Base-by-base conservation (phyloP, 2,797 vertebrate species). In the Rhodeus uyekii region DNA sequence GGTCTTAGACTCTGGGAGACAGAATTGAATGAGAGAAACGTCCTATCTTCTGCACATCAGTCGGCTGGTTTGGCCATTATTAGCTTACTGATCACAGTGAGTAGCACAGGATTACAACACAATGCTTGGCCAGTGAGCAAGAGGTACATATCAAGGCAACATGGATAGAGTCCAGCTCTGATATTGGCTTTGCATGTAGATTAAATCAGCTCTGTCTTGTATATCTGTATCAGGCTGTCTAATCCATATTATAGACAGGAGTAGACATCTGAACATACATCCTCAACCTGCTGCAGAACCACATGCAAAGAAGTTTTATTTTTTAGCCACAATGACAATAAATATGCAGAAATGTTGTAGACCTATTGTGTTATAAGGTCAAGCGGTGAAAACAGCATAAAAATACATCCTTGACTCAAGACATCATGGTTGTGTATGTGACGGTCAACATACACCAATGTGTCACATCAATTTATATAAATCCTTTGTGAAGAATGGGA, bases 61-160 rank as follows among this genome's bases (percentile, higher is more conserved):
- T 89, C 89, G 90, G 88, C 81, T 84, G 86, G 24, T 86, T 85
- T 86, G 87, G 90, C 92, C 92, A 86, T 90, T 89, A 89, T 92
- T 89, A 90, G 86, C 81, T 86, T 80, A 27, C 76, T 82, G 53
- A 24, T 86, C 80, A 60, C 85, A 32, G 85, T 69, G 86, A 92
- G 91, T 90, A 76, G 67, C 87, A 90, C 46, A 44, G 87, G 86
- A 65, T 87, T 83, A 69, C 38, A 32, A 74, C n/a, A 61, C 53
- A 67, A 55, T 82, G n/a, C 60, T 69, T 64, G 50, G 64, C 69
- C 69, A 64, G n/a, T 10, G 50, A 78, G 60, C 58, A 8, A 64
- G 60, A 46, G 27, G 61, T 76, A 75, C 67, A 82, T 67, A 58
- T 55, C 61, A 75, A 82, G 27, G 18, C 24, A n/a, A 27, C 16